Evolutionary conservation across 1,140 invertebrate genomes (phyloP).

Genomic region (Probaryconus sp.): DNA sequence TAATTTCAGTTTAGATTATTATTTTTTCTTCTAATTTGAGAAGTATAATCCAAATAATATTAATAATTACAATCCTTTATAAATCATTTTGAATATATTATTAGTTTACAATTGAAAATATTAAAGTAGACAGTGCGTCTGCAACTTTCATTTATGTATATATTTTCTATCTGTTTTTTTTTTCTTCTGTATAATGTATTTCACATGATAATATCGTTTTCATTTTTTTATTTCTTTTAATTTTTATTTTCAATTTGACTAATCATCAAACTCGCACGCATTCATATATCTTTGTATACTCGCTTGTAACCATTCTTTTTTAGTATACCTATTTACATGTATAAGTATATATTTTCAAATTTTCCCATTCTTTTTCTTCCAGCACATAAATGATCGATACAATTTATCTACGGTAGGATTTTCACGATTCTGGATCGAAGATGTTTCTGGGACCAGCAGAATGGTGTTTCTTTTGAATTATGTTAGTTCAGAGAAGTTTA

Average conservation of each 20-base stretch:
- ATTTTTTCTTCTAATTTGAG: conserved; percentile 41
- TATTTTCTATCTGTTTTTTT: too few species aligned
- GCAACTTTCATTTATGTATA: conserved; percentile 52
- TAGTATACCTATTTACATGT: conserved; percentile 46
- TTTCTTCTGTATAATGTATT: conserved; percentile 29
- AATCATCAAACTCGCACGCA: conserved; percentile 23
- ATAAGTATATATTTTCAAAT: conserved; percentile 45
- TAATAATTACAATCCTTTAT: background rate
- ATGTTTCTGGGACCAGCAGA: background rate
- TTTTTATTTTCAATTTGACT: conserved; percentile 32
- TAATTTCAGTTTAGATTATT: conserved; percentile 35
- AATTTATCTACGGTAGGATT: conserved; percentile 43
- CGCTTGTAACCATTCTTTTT: background rate
- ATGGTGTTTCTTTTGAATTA: background rate
- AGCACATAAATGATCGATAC: conserved; percentile 57
- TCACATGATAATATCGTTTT: conserved; percentile 52
- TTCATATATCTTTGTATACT: background rate
- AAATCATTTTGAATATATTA: background rate
- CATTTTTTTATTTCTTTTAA: background rate
- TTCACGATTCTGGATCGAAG: conserved; percentile 27
- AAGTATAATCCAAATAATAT: conserved; percentile 34
- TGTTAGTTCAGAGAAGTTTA: conserved; percentile 6
- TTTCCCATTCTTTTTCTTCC: conserved; percentile 23
- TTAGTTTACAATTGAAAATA: conserved; percentile 45
- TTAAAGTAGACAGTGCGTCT: conserved; percentile 37